phyloP scores from a whole-genome alignment of 2,888 invertebrate genomes.

The Eledone cirrhosa region DNA sequence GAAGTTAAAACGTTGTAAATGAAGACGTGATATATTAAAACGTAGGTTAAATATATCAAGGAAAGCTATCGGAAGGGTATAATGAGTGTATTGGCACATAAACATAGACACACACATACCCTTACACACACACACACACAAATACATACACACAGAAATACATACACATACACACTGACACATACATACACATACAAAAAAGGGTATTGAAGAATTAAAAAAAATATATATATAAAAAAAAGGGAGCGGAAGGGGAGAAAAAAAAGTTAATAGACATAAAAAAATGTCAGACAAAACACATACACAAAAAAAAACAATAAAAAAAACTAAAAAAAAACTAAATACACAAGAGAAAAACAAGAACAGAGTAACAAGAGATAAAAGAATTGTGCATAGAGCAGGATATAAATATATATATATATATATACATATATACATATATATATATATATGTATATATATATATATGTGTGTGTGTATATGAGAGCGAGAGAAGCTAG shows the following conservation, averaged over 20 bases:
- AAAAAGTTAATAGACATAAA: neutral
- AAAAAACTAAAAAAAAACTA: neutral
- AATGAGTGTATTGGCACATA: neutral
- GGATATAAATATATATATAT: neutral
- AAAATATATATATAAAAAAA: conserved; percentile 1
- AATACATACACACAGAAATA: neutral
- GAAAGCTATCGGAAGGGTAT: no score
- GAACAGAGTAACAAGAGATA: neutral
- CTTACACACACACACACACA: neutral
- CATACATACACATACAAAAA: neutral
- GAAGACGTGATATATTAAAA: no score
- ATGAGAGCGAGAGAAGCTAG: neutral
- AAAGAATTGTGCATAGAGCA: neutral
- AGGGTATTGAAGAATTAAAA: neutral
- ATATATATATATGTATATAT: conserved; percentile 16
- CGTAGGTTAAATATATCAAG: no score
- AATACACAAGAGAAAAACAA: neutral
- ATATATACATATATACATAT: neutral
- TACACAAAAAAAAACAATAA: neutral
- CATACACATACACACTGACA: neutral
- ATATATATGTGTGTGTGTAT: neutral
- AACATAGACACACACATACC: neutral
- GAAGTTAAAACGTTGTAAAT: no score
- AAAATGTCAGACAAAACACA: neutral
- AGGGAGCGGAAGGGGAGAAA: neutral